These are phyloP conservation scores for Nomia melanderi DNA, from an alignment of 1,140 invertebrate genomes.

Conservation along the genomic window DNA sequence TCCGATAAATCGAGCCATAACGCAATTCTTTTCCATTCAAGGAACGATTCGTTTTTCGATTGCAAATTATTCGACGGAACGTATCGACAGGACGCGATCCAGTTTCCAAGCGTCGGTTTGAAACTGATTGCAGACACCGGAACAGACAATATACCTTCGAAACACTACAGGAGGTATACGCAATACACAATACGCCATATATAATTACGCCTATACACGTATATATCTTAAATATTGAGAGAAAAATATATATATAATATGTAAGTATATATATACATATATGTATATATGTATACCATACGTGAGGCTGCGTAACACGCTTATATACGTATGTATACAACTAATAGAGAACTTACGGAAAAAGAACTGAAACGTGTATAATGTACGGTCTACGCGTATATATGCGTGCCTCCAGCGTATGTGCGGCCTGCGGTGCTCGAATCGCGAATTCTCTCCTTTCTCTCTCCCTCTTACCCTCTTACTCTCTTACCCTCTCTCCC, in stretches of 20 bases:
- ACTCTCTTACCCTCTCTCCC: too few relatives aligned
- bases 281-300: conserved; percentile 41
- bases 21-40: too few relatives aligned
- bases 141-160: conserved; percentile 63
- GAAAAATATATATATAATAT: conserved; percentile 40
- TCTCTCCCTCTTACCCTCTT: background rate
- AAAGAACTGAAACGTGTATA: conserved; percentile 31
- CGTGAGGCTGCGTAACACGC: conserved; percentile 11
- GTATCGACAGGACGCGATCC: conserved; percentile 24
- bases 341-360: background rate
- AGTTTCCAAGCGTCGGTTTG: conserved; percentile 53
- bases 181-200: conserved; percentile 63
- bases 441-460: conserved; percentile 6
- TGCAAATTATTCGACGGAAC: too few relatives aligned
- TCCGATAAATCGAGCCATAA: too few relatives aligned
- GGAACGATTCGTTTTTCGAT: too few relatives aligned
- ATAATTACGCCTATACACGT: conserved; percentile 60
- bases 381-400: conserved; percentile 54
- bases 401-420: conserved; percentile 60
- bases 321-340: conserved; percentile 32
- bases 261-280: conserved; percentile 33
- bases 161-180: conserved; percentile 64
- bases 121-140: conserved; percentile 66
- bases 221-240: conserved; percentile 51
- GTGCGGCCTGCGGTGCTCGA: conserved; percentile 61